A percentile compares a stretch with the other conserved stretches of the same genome.
Conservation (phyloP, 2,797 vertebrate species). For the Hephaestus fuliginosus region DNA sequence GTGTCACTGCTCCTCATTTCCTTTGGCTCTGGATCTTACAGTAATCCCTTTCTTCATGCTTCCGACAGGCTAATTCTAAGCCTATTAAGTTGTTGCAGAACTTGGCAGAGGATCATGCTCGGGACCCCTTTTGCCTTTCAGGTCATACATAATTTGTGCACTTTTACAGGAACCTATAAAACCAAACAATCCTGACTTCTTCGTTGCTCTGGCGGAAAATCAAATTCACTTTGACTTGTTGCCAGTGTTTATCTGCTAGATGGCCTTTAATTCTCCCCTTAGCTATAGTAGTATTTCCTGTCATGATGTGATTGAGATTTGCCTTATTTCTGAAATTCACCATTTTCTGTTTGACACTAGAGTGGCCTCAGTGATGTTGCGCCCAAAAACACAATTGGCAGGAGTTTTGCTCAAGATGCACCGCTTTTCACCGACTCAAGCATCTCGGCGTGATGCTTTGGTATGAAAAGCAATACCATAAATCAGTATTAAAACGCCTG, state of each 20-base stretch:
- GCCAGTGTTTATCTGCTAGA: slow-evolving; percentile 38
- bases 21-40: slow-evolving; percentile 66
- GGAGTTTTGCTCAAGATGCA: slow-evolving; percentile 25
- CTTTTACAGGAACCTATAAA: slow-evolving; percentile 60
- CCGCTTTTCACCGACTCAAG: not conserved
- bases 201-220: slow-evolving; percentile 30
- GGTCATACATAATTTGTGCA: slow-evolving; percentile 68
- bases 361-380: slow-evolving; percentile 46
- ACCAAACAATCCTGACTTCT: slow-evolving; percentile 42
- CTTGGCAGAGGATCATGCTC: slow-evolving; percentile 64
- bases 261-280: slow-evolving; percentile 35
- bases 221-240: slow-evolving; percentile 22
- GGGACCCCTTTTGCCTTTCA: slow-evolving; percentile 68
- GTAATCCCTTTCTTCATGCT: slow-evolving; percentile 80
- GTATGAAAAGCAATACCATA: slow-evolving; percentile 38
- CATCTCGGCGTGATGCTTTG: not conserved
- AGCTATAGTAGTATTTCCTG: slow-evolving; percentile 33
- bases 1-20: slow-evolving; percentile 70
- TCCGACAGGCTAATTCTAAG: slow-evolving; percentile 78
- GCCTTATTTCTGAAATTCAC: slow-evolving; percentile 65
- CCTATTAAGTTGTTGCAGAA: slow-evolving; percentile 78
- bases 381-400: slow-evolving; percentile 46
- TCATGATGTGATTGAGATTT: slow-evolving; percentile 50
- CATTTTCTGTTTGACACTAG: slow-evolving; percentile 11
- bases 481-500: slow-evolving; percentile 45